These are phyloP conservation scores for Chloroceryle amazona DNA, from an alignment of 2,797 vertebrate genomes.

Conservation along the genomic window DNA sequence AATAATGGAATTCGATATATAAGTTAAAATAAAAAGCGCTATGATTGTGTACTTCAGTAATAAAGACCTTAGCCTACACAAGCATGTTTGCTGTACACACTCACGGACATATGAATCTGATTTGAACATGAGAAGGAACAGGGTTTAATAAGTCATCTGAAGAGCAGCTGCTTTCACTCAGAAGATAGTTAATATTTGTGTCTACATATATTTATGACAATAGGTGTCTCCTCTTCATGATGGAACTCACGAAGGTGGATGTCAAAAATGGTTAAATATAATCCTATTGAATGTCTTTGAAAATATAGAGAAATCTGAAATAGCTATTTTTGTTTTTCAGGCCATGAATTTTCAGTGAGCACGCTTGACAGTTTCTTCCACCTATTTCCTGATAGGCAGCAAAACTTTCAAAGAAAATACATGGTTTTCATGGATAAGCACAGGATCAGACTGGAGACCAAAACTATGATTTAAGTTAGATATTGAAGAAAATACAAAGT, in stretches of 20 bases:
- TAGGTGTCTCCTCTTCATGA: not conserved
- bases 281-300: not conserved
- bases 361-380: not conserved
- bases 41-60: not conserved
- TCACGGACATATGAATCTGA: not conserved
- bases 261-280: not conserved
- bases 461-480: not conserved
- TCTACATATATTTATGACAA: not conserved
- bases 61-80: not conserved
- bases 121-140: not conserved
- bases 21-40: not conserved
- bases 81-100: not conserved
- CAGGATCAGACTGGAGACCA: not conserved
- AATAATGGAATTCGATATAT: not conserved
- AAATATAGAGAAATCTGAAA: not conserved
- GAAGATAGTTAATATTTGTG: not conserved
- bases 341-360: not conserved
- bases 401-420: not conserved
- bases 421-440: fast-evolving
- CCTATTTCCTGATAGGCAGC: not conserved
- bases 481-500: not conserved
- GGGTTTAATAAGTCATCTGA: not conserved
- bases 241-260: not conserved
- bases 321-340: not conserved
- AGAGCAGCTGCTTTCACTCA: not conserved